These are phyloP conservation scores for Ophioderma brevispina DNA, from an alignment of 35 echinoderm and acorn worm genomes.

Conservation along the genomic window DNA sequence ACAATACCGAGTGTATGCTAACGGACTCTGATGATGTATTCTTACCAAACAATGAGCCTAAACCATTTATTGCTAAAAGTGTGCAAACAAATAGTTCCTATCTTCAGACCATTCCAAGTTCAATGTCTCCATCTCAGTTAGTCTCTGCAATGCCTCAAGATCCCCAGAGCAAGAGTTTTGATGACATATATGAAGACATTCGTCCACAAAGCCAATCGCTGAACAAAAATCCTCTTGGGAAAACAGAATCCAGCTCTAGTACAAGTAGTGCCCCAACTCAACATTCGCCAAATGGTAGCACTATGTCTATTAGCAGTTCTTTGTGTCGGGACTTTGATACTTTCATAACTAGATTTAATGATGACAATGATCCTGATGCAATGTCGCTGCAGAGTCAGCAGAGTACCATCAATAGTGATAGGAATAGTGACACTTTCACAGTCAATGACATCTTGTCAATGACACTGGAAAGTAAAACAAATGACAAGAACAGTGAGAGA, in stretches of 20 bases:
- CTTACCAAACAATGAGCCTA: background rate
- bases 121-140: background rate
- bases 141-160: background rate
- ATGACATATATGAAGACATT: conserved; percentile 13
- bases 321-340: conserved; percentile 17
- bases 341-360: background rate
- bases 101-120: background rate
- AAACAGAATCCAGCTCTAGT: background rate
- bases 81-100: background rate
- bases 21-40: conserved; percentile 28
- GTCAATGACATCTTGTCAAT: conserved; percentile 9
- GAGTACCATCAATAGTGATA: background rate
- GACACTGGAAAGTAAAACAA: background rate
- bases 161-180: background rate
- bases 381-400: background rate
- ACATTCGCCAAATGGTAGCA: background rate
- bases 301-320: conserved; percentile 29
- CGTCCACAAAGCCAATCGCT: background rate
- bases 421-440: background rate
- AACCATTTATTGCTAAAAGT: background rate
- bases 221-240: background rate
- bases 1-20: background rate
- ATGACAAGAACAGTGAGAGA: background rate
- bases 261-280: background rate
- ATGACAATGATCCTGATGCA: background rate